Evolutionary conservation across 1,140 invertebrate species (phyloP).

Genomic region (Coptotermes formosanus): DNA sequence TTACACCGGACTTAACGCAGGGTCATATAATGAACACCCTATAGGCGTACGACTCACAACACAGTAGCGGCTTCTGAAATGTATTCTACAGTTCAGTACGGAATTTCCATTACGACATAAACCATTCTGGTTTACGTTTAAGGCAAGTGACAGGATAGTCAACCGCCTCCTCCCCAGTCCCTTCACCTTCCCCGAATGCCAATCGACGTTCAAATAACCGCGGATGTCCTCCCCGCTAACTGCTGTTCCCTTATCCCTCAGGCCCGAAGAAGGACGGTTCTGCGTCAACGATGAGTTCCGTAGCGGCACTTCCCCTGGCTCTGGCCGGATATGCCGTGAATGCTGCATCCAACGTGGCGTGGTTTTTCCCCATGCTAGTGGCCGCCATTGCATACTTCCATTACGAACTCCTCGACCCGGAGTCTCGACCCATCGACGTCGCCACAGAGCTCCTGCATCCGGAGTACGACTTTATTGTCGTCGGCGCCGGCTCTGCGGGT

Average conservation of each 20-base stretch:
- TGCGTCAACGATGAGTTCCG: conserved; percentile 51
- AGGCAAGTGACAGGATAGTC: no score
- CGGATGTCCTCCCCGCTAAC: no score
- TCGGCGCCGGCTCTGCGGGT: conserved; percentile 95
- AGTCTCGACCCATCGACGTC: conserved; percentile 66
- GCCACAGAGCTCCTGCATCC: conserved; percentile 61
- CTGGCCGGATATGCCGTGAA: conserved; percentile 48
- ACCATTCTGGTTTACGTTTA: no score
- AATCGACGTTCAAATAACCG: no score
- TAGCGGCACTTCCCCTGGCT: conserved; percentile 53
- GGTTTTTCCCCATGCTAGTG: conserved; percentile 76
- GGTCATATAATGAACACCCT: no score
- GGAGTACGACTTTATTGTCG: conserved; percentile 81
- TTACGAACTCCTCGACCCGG: conserved; percentile 73
- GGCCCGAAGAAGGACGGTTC: not conserved
- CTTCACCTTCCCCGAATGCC: no score
- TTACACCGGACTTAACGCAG: no score
- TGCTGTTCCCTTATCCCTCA: not conserved
- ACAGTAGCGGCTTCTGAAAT: no score
- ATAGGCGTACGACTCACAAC: no score
- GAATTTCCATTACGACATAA: no score
- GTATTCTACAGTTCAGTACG: no score
- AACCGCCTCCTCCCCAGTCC: no score
- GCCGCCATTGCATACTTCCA: conserved; percentile 81
- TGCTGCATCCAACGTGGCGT: conserved; percentile 59